Base-by-base conservation (phyloP, 2,113 vertebrate species). In the Syrrhaptes paradoxus region DNA sequence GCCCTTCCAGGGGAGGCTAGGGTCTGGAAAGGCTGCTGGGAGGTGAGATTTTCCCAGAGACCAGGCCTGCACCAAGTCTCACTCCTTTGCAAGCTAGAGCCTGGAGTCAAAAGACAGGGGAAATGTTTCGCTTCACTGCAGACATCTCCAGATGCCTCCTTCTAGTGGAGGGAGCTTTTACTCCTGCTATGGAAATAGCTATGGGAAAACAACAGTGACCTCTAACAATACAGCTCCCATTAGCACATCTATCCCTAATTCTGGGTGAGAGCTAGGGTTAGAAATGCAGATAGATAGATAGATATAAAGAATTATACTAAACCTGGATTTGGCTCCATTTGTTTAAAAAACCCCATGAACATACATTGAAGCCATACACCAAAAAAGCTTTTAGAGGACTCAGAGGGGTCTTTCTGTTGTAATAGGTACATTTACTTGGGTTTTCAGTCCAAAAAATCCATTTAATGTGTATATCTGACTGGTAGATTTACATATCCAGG, bases 341-440 rank as follows among this genome's bases (percentile, higher is more conserved):
- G 81, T 93, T 94, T 65, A 22, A 95, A 89, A 89, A 78, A 2
- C 0, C 32, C 28, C 51, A 90, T 95, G 93, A 97, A 95, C 91
- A 93, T 67, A 89, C 63, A 92, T 19, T 90, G 83, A 92, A 94
- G 70, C 41, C 66, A 91, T 95, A 85, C 25, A 93, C 77, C 66
- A 89, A 91, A 92, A 95, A 94, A 85, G 84, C 93, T 95, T 95
- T 96, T 96, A 96, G 74, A 93, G 89, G 87, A 82, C 94, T 97
- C 93, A 62, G 10, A 95, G 91, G 95, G 89, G 94, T 95, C 77
- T 94, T 95, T 97, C 71, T 79, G 41, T 85, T 82, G 58, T 91
- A 91, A 94, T 87, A 96, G 87, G 89, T 95, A 96, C 58, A 95
- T 97, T 97, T 95, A 87, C 93, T 95, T 87, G 55, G 61, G n/a